Conservation (phyloP, 1,140 invertebrate species). For the Drosophila melanica region DNA sequence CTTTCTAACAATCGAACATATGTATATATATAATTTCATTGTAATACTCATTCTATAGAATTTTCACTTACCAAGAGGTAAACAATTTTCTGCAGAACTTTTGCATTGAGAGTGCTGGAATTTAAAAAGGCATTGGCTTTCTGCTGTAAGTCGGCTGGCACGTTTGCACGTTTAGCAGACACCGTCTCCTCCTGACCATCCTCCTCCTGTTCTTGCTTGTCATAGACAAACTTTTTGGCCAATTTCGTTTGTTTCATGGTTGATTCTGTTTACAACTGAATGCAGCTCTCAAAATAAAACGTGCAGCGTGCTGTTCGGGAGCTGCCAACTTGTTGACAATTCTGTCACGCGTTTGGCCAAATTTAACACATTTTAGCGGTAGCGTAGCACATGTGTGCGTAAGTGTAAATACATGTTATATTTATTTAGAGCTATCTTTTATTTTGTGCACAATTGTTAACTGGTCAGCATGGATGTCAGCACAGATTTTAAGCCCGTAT, state of each 20-base stretch:
- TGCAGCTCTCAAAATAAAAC: constrained; percentile 27
- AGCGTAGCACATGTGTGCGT: constrained; percentile 18
- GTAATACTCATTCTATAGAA: neutral
- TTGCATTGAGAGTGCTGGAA: constrained; percentile 84
- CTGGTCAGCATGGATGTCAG: constrained; percentile 53
- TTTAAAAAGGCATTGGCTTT: constrained; percentile 88
- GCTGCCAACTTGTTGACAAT: constrained; percentile 28
- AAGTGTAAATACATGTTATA: neutral
- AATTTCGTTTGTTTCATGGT: constrained; percentile 24
- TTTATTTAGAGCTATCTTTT: neutral
- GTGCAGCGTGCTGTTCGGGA: constrained; percentile 10
- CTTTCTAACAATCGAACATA: constrained; percentile 71
- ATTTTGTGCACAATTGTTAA: neutral
- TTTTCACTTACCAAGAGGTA: constrained; percentile 40
- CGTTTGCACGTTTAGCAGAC: constrained; percentile 4
- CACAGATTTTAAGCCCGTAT: constrained; percentile 68
- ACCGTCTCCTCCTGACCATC: neutral
- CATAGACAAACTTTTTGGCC: constrained; percentile 3
- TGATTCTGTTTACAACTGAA: neutral
- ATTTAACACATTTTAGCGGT: constrained; percentile 21
- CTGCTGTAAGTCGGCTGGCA: constrained; percentile 83
- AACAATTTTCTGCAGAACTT: constrained; percentile 34
- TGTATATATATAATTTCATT: neutral
- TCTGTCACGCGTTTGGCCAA: constrained; percentile 3
- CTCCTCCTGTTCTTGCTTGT: no score